Percentiles rank a stretch among this genome's conserved stretches.
Evolutionary conservation across 2,888 invertebrate genomes (phyloP).

Genomic region (Zaprionus obscuricornis): DNA sequence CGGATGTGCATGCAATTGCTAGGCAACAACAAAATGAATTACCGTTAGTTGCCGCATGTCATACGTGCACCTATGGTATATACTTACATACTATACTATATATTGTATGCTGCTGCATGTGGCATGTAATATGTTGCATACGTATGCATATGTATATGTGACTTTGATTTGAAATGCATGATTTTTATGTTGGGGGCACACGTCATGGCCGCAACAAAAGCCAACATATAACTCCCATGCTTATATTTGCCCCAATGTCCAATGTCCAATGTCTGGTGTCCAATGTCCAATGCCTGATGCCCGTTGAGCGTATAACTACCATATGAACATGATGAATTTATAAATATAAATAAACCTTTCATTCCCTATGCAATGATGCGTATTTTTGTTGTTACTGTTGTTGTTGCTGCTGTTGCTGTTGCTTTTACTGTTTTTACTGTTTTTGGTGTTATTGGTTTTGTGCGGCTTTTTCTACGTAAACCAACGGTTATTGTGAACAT

Average conservation of each 20-base stretch:
- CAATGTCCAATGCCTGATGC: too few relatives aligned
- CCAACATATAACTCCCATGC: conserved; percentile 25
- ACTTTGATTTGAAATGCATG: not conserved
- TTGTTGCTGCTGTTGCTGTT: not conserved
- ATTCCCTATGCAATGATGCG: conserved; percentile 68
- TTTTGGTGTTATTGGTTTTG: not conserved
- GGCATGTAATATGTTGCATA: too few relatives aligned
- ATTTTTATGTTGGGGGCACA: too few relatives aligned
- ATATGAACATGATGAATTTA: conserved; percentile 68
- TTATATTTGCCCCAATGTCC: conserved; percentile 40
- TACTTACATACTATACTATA: too few relatives aligned
- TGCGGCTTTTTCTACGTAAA: conserved; percentile 8
- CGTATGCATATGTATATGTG: too few relatives aligned
- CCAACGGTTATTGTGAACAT: conserved; percentile 45
- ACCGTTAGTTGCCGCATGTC: too few relatives aligned
- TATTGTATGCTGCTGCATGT: too few relatives aligned
- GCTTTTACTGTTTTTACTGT: not conserved
- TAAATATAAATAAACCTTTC: conserved; percentile 73
- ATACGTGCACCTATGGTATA: too few relatives aligned
- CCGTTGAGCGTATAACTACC: conserved; percentile 27
- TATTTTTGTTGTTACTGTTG: conserved; percentile 28
- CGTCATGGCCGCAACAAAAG: too few relatives aligned
- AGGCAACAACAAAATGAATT: too few relatives aligned
- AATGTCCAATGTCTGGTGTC: too few relatives aligned
- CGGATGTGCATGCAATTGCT: too few relatives aligned